Percentiles rank a stretch among this genome's conserved stretches.
phyloP scores from a whole-genome alignment of 2,888 invertebrate species.

The Brachylomia viminalis region DNA sequence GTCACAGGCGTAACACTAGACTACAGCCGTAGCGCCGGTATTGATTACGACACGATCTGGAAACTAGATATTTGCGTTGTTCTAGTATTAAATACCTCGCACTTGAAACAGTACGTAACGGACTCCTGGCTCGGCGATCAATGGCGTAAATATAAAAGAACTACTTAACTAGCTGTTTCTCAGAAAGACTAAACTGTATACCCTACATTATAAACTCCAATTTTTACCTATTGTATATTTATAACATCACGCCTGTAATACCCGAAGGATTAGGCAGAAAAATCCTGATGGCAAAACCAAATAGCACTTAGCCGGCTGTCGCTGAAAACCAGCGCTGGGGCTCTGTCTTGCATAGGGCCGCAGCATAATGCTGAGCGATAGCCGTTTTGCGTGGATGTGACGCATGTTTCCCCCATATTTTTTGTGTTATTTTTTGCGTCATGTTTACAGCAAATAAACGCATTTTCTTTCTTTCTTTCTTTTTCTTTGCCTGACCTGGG shows the following conservation, averaged over 20 bases:
- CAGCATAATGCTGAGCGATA: no score
- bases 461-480: no score
- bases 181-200: neutral
- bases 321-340: no score
- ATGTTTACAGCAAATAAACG: no score
- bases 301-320: no score
- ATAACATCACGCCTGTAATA: neutral
- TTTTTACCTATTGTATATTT: neutral
- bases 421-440: no score
- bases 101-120: constrained; percentile 27
- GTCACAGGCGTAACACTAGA: constrained; percentile 53
- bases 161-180: neutral
- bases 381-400: no score
- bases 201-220: neutral
- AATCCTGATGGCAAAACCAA: no score
- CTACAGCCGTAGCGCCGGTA: constrained; percentile 56
- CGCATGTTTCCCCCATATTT: no score
- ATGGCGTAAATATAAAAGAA: constrained; percentile 15
- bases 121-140: constrained; percentile 9
- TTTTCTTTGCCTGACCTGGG: no score
- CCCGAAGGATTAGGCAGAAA: neutral
- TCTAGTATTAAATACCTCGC: constrained; percentile 52
- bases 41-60: constrained; percentile 57
- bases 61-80: constrained; percentile 42
- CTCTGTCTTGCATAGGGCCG: no score